Conservation (phyloP, 2,888 invertebrate species). For the Drosophila merina region DNA sequence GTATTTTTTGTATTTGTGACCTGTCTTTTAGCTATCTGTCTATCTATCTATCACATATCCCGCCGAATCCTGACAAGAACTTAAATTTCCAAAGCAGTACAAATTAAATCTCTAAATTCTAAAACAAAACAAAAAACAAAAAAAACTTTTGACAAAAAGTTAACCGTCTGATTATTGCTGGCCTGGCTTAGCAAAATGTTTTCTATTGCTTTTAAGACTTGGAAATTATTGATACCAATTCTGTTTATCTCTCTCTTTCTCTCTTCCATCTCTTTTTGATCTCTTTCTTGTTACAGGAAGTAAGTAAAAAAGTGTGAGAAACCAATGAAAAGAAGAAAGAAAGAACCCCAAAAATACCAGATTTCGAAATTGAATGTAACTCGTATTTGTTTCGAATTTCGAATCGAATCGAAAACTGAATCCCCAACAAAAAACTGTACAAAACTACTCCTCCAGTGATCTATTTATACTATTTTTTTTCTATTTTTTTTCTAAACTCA, state of each 20-base stretch:
- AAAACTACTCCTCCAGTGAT: slow-evolving; percentile 12
- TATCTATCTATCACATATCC: slow-evolving; percentile 42
- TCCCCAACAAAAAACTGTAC: slow-evolving; percentile 9
- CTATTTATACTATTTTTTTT: slow-evolving; percentile 1
- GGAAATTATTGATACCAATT: slow-evolving; percentile 64
- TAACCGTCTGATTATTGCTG: slow-evolving; percentile 73
- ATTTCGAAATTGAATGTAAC: slow-evolving; percentile 25
- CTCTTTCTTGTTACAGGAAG: slow-evolving; percentile 84
- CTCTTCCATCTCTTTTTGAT: slow-evolving; percentile 69
- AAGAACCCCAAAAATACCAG: slow-evolving; percentile 42
- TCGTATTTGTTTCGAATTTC: slow-evolving; percentile 31
- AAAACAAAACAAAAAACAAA: slow-evolving; percentile 22
- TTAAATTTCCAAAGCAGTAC: slow-evolving; percentile 51
- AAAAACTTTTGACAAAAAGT: slow-evolving; percentile 43
- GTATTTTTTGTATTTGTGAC: slow-evolving; percentile 42
- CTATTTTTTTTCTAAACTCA: not conserved
- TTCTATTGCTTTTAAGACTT: slow-evolving; percentile 43
- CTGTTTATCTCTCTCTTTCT: slow-evolving; percentile 64
- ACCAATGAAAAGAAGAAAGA: slow-evolving; percentile 50
- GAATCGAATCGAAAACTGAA: slow-evolving; percentile 3
- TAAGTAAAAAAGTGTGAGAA: slow-evolving; percentile 78
- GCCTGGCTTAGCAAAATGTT: slow-evolving; percentile 71
- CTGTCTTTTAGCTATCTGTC: slow-evolving; percentile 39
- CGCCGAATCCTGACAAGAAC: slow-evolving; percentile 28
- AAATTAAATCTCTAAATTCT: slow-evolving; percentile 44